A percentile compares a stretch with the other conserved stretches of the same genome.
phyloP scores from a whole-genome alignment of 2,797 vertebrate genomes.

The Bufotes viridis region DNA sequence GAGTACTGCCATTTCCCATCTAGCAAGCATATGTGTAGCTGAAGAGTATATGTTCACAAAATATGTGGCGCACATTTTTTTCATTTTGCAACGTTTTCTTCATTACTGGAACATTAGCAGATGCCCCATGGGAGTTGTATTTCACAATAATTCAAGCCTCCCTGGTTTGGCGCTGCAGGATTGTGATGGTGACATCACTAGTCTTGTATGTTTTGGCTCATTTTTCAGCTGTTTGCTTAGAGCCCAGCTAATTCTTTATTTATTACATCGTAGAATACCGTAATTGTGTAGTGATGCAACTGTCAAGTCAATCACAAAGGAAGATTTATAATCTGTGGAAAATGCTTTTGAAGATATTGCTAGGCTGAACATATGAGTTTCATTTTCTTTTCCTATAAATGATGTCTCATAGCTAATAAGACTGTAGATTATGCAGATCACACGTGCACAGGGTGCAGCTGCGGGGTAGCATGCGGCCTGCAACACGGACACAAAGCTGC shows the following conservation, averaged over 20 bases:
- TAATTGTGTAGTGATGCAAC: not conserved
- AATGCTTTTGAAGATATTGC: not conserved
- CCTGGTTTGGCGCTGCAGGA: conserved; percentile 3
- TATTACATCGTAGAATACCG: conserved; percentile 10
- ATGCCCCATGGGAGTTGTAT: not conserved
- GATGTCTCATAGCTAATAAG: not conserved
- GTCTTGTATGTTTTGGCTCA: conserved; percentile 45
- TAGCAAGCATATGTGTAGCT: not conserved
- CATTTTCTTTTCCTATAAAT: not conserved
- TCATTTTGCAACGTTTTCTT: not conserved
- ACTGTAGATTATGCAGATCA: not conserved
- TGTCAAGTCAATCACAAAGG: not conserved
- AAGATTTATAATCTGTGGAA: not conserved
- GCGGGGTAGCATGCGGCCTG: no score
- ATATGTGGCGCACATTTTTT: not conserved
- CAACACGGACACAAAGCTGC: no score
- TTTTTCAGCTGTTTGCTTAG: not conserved
- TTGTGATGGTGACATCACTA: conserved; percentile 18
- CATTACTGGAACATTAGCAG: not conserved
- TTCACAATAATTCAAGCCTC: conserved; percentile 1
- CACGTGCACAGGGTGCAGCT: no score
- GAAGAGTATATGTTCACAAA: not conserved
- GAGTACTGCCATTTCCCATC: not conserved
- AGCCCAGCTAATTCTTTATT: conserved; percentile 30
- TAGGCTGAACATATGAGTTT: not conserved